A percentile compares a stretch with the other conserved stretches of the same genome.
Conservation (phyloP, 2,888 invertebrate species). For the Exephanes ischioxanthus region DNA sequence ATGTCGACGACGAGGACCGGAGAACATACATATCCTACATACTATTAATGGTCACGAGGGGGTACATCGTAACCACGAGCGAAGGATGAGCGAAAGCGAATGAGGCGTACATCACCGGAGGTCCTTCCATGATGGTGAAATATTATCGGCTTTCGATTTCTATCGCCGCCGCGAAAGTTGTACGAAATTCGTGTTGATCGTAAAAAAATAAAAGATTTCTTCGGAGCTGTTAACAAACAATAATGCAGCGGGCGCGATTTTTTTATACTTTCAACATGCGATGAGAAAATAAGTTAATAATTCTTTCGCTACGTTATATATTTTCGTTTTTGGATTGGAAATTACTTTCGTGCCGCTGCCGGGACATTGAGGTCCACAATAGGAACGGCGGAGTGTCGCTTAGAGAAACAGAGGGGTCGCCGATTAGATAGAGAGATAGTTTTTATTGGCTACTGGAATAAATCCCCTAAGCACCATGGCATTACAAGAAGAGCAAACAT, state of each 20-base stretch:
- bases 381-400: too few species aligned
- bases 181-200: background rate
- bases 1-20: conserved; percentile 74
- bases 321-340: too few species aligned
- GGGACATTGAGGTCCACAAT: too few species aligned
- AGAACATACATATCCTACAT: conserved; percentile 57
- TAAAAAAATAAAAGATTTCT: background rate
- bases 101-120: conserved; percentile 48
- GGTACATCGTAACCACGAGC: conserved; percentile 30
- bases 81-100: conserved; percentile 35
- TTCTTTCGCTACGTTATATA: too few species aligned
- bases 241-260: background rate
- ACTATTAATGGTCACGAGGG: conserved; percentile 50
- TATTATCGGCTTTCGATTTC: background rate
- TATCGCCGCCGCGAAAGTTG: background rate
- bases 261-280: background rate
- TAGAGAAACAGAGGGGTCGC: too few species aligned
- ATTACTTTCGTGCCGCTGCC: too few species aligned
- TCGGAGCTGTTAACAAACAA: background rate
- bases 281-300: too few species aligned
- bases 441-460: too few species aligned
- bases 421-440: too few species aligned
- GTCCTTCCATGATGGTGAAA: conserved; percentile 1
- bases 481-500: too few species aligned
- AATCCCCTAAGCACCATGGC: too few species aligned